Percentiles rank a stretch among this genome's conserved stretches.
Evolutionary conservation across 2,113 vertebrate species (phyloP).

Genomic region (Crocuta crocuta): DNA sequence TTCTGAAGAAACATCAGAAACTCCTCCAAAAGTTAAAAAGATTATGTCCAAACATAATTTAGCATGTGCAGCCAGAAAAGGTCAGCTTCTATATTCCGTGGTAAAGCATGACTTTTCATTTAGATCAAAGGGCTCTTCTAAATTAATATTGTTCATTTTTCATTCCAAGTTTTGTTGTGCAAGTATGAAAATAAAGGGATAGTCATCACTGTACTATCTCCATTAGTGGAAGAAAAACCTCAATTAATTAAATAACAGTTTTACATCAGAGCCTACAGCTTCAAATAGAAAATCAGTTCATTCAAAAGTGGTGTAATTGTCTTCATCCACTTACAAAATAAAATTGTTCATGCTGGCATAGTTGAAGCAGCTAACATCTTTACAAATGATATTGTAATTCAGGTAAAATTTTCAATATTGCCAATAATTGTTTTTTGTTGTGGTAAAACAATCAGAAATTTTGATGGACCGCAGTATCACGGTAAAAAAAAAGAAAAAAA

Average conservation of each 20-base stretch:
- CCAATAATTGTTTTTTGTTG: neutral
- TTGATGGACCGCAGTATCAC: neutral
- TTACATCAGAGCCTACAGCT: neutral
- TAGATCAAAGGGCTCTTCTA: neutral
- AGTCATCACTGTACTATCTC: neutral
- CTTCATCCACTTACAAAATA: neutral
- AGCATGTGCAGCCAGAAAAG: neutral
- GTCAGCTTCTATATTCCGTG: neutral
- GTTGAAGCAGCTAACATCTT: neutral
- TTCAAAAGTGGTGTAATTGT: neutral
- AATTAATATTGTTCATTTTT: neutral
- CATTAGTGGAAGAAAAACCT: neutral
- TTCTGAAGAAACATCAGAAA: neutral
- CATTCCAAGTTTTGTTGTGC: neutral
- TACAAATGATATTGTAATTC: neutral
- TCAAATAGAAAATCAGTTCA: neutral
- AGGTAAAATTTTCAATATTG: conserved; percentile 3
- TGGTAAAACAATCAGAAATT: conserved; percentile 30
- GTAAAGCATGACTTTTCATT: neutral
- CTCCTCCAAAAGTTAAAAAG: neutral
- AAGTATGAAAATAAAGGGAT: neutral
- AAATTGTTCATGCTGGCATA: neutral
- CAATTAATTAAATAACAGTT: neutral
- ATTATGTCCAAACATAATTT: neutral
- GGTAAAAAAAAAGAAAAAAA: neutral